Base-by-base conservation (phyloP, 1,140 invertebrate genomes). In the Cotesia typhae region DNA sequence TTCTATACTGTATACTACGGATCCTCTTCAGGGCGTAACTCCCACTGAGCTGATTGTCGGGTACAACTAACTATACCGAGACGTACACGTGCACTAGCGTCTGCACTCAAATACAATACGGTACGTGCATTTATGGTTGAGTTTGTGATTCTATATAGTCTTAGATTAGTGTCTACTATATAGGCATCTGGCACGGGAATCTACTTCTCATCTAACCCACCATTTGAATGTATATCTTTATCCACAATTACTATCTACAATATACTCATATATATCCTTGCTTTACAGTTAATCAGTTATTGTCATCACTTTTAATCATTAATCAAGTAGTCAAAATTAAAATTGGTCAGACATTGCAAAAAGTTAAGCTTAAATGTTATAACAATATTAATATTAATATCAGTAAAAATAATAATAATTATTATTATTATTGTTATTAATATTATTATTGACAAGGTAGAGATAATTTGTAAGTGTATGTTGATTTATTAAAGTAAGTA, bases 21-120 rank as follows among this genome's bases (percentile, higher is more conserved):
- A 35, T 66, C 63, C 12, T 36, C 57, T 73, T 57, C 38, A 14
- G 55, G 60, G 60, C 28, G 28, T 28, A 63, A 63, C 66, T 67
- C 51, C 28, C 35, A 67, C 28, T 51, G 66, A 28, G 66, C 17
- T 67, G 12, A 36, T 38, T 63, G 59, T 5, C 28, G 59, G 17
- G 17, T 35, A 61, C 59, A 28, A 4, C 35, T 36, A 63, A n/a
- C 35, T 63, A 63, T 37, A 63, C n/a, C 36, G 12, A 63, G 12
- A 37, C 36, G 35, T 63, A 38, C 35, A 63, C 14, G 60, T 63
- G 37, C 57, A 59, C 20, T 59, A 10, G 14, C 57, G 57, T 59
- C 14, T 59, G 57, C 57, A 59, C 57, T 59, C 57, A 1, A 59
- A 47, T 47, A 28, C 57, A 28, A 59, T 7, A 59, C 20, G 5